phyloP scores from a whole-genome alignment of 2,113 vertebrate genomes.

The Channa argus region DNA sequence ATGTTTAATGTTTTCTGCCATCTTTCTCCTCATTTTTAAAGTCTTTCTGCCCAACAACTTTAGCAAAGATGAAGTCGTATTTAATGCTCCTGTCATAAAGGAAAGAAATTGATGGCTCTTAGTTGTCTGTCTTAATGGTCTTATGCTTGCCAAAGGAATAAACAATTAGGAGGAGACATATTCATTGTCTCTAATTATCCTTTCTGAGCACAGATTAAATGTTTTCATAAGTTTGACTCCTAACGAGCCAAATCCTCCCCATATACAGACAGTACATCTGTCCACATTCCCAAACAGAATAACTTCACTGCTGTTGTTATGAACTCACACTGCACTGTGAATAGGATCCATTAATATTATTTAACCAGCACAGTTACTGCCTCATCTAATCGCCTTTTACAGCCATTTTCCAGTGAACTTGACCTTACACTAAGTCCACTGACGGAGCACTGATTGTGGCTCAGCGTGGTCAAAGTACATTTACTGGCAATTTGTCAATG shows the following conservation, averaged over 20 bases:
- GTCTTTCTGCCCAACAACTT: slow-evolving; percentile 50
- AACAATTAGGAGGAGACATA: slow-evolving; percentile 72
- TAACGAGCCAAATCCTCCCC: slow-evolving; percentile 58
- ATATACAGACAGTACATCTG: slow-evolving; percentile 48
- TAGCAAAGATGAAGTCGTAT: slow-evolving; percentile 53
- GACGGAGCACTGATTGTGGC: slow-evolving; percentile 32
- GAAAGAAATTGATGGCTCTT: slow-evolving; percentile 59
- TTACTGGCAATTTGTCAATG: slow-evolving; percentile 56
- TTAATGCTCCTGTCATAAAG: slow-evolving; percentile 65
- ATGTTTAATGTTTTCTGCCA: slow-evolving; percentile 40
- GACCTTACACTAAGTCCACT: slow-evolving; percentile 46
- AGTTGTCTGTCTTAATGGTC: slow-evolving; percentile 63
- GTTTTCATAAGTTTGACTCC: slow-evolving; percentile 63
- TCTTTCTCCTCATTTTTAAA: slow-evolving; percentile 39
- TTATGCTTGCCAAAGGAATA: slow-evolving; percentile 55
- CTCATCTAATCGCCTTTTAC: slow-evolving; percentile 54
- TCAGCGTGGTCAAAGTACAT: slow-evolving; percentile 52
- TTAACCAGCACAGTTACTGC: slow-evolving; percentile 53
- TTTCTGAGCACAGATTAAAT: slow-evolving; percentile 57
- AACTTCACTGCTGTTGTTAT: slow-evolving; percentile 32
- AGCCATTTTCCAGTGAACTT: slow-evolving; percentile 57
- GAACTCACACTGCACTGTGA: slow-evolving; percentile 18
- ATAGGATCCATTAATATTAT: slow-evolving; percentile 54
- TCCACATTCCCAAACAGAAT: slow-evolving; percentile 45
- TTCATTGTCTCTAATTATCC: slow-evolving; percentile 74